Percentiles rank a stretch among this genome's conserved stretches.
Evolutionary conservation across 2,113 vertebrate genomes (phyloP).

Genomic region (Nesoenas mayeri): DNA sequence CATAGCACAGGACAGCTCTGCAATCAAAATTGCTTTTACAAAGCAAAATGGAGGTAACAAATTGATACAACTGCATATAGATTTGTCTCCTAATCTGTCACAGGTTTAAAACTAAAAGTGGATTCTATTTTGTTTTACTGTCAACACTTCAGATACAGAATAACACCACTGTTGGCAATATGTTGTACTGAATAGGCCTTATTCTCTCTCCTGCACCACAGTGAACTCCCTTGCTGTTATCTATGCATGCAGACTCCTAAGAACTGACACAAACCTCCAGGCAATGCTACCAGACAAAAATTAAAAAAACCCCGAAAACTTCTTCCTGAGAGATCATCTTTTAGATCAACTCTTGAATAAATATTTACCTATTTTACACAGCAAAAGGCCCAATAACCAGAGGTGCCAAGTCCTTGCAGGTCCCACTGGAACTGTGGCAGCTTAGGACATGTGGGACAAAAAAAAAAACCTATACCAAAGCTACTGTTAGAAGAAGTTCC

Average conservation of each 20-base stretch:
- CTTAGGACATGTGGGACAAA: accelerated
- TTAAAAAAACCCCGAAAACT: neutral
- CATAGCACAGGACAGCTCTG: neutral
- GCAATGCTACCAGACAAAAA: neutral
- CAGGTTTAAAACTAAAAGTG: conserved; percentile 23
- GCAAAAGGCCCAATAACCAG: neutral
- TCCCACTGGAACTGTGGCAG: neutral
- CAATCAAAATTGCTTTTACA: conserved; percentile 26
- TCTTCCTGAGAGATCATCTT: neutral
- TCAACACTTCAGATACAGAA: neutral
- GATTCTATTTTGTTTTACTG: neutral
- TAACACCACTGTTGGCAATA: neutral
- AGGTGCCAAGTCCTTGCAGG: neutral
- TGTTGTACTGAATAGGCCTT: neutral
- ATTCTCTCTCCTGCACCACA: neutral
- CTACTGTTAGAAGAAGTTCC: neutral
- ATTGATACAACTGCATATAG: neutral
- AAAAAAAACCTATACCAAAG: neutral
- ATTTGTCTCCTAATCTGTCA: conserved; percentile 24
- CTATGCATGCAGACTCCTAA: neutral
- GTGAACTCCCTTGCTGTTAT: neutral
- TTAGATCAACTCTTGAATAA: neutral
- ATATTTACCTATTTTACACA: neutral
- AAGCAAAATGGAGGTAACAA: conserved; percentile 37
- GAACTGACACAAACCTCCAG: neutral